phyloP scores from a whole-genome alignment of 2,888 invertebrate species.

The Cataglyphis albicans region DNA sequence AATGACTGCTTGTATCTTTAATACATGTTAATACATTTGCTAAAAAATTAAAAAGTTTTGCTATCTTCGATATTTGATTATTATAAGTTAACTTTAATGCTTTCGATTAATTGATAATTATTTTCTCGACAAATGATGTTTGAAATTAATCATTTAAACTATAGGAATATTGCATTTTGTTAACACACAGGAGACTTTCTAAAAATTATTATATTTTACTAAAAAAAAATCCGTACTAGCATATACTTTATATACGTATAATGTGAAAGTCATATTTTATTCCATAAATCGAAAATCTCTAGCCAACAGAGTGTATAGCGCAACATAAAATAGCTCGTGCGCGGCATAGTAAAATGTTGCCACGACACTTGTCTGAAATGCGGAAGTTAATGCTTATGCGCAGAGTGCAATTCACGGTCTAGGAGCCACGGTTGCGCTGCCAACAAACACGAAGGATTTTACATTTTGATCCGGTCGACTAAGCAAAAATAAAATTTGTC shows the following conservation, averaged over 20 bases:
- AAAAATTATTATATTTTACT: not conserved
- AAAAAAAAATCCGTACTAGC: not conserved
- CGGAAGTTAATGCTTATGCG: slow-evolving; percentile 44
- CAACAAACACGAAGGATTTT: slow-evolving; percentile 26
- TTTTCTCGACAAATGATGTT: not conserved
- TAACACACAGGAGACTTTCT: not conserved
- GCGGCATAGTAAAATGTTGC: slow-evolving; percentile 35
- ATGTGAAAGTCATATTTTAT: not conserved
- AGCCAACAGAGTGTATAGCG: not conserved
- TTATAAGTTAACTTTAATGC: not conserved
- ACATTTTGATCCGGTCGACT: slow-evolving; percentile 46
- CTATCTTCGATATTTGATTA: not conserved
- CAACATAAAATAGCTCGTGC: slow-evolving; percentile 22
- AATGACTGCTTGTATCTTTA: not conserved
- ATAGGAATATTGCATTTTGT: not conserved
- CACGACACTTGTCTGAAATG: slow-evolving; percentile 32
- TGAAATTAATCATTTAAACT: too few relatives aligned
- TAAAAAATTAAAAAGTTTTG: not conserved
- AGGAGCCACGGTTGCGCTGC: slow-evolving; percentile 1
- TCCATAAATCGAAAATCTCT: slow-evolving; percentile 35
- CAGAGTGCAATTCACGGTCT: slow-evolving; percentile 21
- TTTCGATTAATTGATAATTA: not conserved
- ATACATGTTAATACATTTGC: not conserved
- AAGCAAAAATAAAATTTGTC: slow-evolving; percentile 61
- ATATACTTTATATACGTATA: not conserved